Conservation (phyloP, 2,797 vertebrate genomes). For the Cynopterus sphinx region DNA sequence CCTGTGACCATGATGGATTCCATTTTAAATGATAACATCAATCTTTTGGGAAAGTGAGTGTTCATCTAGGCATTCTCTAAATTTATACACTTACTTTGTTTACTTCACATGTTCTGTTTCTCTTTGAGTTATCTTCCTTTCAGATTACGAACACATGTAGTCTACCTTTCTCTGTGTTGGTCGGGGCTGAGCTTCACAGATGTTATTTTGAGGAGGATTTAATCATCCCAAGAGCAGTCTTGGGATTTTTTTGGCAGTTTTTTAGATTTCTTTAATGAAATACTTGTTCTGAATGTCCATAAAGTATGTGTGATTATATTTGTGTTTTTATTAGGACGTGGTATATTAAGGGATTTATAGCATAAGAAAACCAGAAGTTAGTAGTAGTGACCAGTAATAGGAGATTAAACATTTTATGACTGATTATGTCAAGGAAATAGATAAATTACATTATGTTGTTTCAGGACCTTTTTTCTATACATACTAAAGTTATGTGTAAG, state of each 20-base stretch:
- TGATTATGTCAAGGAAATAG: neutral
- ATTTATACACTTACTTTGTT: neutral
- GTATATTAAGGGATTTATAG: neutral
- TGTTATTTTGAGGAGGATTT: conserved; percentile 14
- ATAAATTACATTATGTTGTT: neutral
- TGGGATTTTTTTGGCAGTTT: conserved; percentile 26
- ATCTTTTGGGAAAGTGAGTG: conserved; percentile 96
- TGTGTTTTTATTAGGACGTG: neutral
- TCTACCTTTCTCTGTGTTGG: neutral
- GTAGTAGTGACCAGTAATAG: neutral
- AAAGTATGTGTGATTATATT: conserved; percentile 24
- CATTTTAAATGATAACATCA: conserved; percentile 96
- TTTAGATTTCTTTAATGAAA: conserved; percentile 33
- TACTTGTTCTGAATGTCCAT: conserved; percentile 29
- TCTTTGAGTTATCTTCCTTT: neutral
- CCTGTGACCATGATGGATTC: conserved; percentile 98
- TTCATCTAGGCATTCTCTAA: neutral
- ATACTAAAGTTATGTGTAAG: conserved; percentile 9
- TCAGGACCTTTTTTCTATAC: neutral
- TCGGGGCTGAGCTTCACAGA: neutral
- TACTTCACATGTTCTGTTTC: neutral
- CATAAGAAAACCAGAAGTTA: conserved; percentile 9
- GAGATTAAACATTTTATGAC: conserved; percentile 15
- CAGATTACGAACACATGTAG: neutral
- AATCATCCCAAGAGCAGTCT: neutral